Percentiles rank a stretch among this genome's conserved stretches.
phyloP scores from a whole-genome alignment of 2,797 vertebrate genomes.

The Lagodon rhomboides region DNA sequence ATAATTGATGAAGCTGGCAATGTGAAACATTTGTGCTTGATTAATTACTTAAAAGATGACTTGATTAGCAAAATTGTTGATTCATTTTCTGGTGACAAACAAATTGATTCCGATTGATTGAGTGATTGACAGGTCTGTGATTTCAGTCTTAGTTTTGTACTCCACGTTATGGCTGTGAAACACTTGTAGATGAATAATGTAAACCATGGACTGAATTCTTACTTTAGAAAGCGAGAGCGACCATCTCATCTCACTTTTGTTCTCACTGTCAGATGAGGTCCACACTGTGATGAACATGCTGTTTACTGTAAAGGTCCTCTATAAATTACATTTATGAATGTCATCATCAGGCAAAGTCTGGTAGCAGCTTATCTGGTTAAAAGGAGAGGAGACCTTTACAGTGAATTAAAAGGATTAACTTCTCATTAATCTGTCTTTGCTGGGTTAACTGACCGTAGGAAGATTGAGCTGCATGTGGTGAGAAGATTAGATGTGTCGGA shows the following conservation, averaged over 20 bases:
- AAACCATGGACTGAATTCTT: background rate
- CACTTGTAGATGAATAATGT: background rate
- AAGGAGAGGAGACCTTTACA: conserved; percentile 59
- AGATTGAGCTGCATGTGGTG: conserved; percentile 60
- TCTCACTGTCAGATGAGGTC: background rate
- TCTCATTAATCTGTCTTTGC: conserved; percentile 73
- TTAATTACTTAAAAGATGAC: background rate
- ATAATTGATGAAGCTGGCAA: background rate
- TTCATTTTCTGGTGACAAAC: background rate
- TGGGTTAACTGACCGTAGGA: conserved; percentile 66
- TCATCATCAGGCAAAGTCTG: conserved; percentile 41
- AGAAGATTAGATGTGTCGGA: conserved; percentile 67
- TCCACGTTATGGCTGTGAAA: background rate
- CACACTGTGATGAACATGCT: conserved; percentile 13
- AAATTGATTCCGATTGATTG: background rate
- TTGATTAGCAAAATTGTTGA: background rate
- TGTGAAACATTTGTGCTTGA: background rate
- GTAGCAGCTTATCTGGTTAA: conserved; percentile 54
- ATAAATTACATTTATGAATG: conserved; percentile 50
- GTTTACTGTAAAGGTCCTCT: conserved; percentile 22
- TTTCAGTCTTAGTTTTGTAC: too few relatives aligned
- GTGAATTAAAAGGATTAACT: conserved; percentile 74
- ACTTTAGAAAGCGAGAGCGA: background rate
- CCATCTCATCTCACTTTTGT: background rate
- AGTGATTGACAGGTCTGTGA: background rate